Evolutionary conservation across 1,140 invertebrate species (phyloP).

Genomic region (Cataglyphis hispanica): DNA sequence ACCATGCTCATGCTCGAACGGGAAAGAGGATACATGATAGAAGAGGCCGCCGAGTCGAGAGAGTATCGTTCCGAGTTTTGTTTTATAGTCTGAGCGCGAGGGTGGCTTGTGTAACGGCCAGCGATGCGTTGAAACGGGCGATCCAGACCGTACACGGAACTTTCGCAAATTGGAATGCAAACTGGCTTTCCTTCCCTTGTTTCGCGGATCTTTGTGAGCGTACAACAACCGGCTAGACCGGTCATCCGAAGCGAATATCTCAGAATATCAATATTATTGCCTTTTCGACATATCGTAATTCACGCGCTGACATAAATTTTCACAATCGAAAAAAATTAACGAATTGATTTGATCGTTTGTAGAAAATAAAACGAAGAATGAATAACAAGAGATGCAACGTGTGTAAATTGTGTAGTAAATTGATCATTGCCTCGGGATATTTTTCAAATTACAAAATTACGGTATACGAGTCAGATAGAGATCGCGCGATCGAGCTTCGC

Average conservation of each 20-base stretch:
- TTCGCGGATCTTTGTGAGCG: conserved; percentile 66
- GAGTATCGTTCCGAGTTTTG: conserved; percentile 76
- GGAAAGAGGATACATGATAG: conserved; percentile 53
- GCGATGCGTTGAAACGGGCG: conserved; percentile 74
- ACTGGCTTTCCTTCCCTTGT: conserved; percentile 52
- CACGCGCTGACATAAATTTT: not conserved
- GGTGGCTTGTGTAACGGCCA: conserved; percentile 69
- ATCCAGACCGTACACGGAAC: conserved; percentile 34
- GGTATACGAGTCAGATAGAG: not conserved
- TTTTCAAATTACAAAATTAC: not conserved
- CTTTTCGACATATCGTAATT: conserved; percentile 14
- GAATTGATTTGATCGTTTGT: conserved; percentile 5
- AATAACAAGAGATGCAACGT: not conserved
- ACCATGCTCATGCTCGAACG: not conserved
- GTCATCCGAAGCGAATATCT: conserved; percentile 61
- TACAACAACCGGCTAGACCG: conserved; percentile 52
- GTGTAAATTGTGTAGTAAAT: too few species aligned
- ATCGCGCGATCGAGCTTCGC: not conserved
- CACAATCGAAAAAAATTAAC: not conserved
- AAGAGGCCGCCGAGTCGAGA: conserved; percentile 59
- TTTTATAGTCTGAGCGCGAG: conserved; percentile 73
- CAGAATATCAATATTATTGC: not conserved
- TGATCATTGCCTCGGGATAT: not conserved
- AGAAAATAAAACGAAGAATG: not conserved
- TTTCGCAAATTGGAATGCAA: conserved; percentile 64